phyloP scores from a whole-genome alignment of 2,888 invertebrate genomes.

The Diaphora mendica region DNA sequence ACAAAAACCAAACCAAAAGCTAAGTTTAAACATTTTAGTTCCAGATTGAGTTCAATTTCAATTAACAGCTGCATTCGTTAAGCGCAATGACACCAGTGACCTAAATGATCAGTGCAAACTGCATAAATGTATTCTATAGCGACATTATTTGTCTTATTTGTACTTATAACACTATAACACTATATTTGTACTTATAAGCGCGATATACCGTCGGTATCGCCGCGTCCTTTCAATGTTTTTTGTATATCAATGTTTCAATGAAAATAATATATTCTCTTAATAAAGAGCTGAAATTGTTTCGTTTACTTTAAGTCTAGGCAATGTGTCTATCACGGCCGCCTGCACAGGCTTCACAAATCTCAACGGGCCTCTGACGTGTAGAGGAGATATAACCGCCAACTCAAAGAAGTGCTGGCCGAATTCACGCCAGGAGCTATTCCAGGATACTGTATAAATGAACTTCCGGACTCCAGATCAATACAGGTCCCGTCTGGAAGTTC shows the following conservation, averaged over 20 bases:
- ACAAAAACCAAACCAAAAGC: not conserved
- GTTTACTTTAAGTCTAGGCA: not conserved
- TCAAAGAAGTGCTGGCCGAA: not conserved
- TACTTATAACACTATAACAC: not conserved
- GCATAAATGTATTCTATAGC: not conserved
- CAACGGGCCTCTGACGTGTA: not conserved
- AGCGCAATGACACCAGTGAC: not conserved
- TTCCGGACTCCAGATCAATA: not conserved
- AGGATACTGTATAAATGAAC: not conserved
- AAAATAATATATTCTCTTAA: not conserved
- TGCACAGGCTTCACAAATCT: not conserved
- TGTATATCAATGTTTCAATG: too few relatives aligned
- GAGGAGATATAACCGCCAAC: not conserved
- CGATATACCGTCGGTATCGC: too few relatives aligned
- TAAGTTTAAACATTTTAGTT: not conserved
- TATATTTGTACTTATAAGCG: too few relatives aligned
- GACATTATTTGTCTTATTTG: not conserved
- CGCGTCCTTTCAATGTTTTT: too few relatives aligned
- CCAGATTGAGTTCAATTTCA: not conserved
- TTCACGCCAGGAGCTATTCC: not conserved
- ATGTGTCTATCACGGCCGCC: not conserved
- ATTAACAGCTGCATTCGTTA: slow-evolving; percentile 2
- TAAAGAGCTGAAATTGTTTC: not conserved
- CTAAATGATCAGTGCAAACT: not conserved
- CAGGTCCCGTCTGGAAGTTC: not conserved